Base-by-base conservation (phyloP, 2,888 invertebrate species). In the Deilephila porcellus region DNA sequence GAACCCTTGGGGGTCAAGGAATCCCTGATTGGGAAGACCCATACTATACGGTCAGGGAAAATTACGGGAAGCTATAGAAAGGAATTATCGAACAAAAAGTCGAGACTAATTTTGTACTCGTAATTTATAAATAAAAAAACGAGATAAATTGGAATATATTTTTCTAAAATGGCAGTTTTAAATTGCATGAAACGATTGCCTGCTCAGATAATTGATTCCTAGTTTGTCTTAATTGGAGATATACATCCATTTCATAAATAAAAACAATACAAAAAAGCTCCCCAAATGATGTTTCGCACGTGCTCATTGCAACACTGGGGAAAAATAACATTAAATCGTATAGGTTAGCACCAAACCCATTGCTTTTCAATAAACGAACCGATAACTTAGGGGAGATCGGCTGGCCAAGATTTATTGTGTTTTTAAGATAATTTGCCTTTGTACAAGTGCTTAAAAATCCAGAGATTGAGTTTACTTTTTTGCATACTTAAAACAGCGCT, bases 261-360 rank as follows among this genome's bases (percentile, higher is more conserved):
- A 45, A 8, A 45, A 2, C 1, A 45, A 45, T 37, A 37, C 37
- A 37, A 45, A 45, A 45, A 45, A 5, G 32, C 45, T 11, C 45
- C 45, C 8, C 11, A 45, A 37, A 8, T 37, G 37, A 37, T 37
- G 37, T 37, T 37, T 37, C 88, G 86, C 86, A 88, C 89, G 91
- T 92, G 91, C 87, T 93, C 92, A 92, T 93, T 88, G 88, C 82
- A 87, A 82, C 93, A 85, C 91, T 86, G 84, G 92, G 92, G 93
- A 92, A 90, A 90, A 90, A 93, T 93, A 93, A 92, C 92, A 91
- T 91, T 93, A 92, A 92, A 92, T 93, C 88, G 88, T 86, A 78
- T 78, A 81, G 81, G 79, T 78, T 75, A 78, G 77, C 77, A 73
- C 78, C 82, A 78, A 82, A 87, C 80, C 84, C 85, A 84, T 90